These are phyloP conservation scores for Pyrgilauda ruficollis DNA, from an alignment of 2,113 vertebrate species.

Conservation along the genomic window DNA sequence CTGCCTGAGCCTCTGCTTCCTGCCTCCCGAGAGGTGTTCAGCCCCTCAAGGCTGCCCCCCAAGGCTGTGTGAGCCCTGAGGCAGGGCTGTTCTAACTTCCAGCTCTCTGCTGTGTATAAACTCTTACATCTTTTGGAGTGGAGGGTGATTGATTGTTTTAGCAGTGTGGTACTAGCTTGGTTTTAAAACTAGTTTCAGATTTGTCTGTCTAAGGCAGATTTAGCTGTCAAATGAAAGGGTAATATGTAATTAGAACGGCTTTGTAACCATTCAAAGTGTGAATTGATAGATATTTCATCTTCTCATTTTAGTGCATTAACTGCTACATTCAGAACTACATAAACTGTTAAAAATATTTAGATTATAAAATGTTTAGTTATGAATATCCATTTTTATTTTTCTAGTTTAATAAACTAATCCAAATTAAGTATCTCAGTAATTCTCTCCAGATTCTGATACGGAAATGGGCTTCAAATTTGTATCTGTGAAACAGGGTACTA, in stretches of 20 bases:
- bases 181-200: neutral
- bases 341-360: neutral
- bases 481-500: neutral
- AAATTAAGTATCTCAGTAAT: neutral
- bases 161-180: neutral
- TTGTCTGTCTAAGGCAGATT: neutral
- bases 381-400: neutral
- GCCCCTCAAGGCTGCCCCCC: neutral
- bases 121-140: neutral
- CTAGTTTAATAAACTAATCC: neutral
- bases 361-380: neutral
- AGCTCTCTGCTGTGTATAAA: neutral
- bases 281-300: neutral
- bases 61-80: neutral
- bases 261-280: neutral
- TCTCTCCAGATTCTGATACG: neutral
- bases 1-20: neutral
- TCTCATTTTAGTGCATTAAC: neutral
- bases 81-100: neutral
- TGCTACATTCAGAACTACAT: neutral
- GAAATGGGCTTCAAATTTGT: neutral
- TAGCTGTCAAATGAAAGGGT: neutral
- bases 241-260: neutral
- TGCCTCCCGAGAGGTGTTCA: neutral
- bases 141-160: neutral